A percentile compares a stretch with the other conserved stretches of the same genome.
Conservation (phyloP, 2,888 invertebrate species). For the Lithophane semibrunnea region DNA sequence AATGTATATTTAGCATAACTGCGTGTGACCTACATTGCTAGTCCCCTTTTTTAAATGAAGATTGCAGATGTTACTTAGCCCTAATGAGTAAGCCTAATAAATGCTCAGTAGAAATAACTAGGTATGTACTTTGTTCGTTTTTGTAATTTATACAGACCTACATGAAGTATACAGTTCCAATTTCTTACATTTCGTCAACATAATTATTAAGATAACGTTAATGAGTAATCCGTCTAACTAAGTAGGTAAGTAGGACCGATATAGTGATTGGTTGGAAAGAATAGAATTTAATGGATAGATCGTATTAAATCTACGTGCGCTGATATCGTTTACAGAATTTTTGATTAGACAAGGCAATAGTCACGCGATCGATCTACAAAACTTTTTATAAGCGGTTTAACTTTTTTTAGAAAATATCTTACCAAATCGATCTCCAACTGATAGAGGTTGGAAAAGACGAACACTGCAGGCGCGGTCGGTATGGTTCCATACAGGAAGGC, state of each 20-base stretch:
- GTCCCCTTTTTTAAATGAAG: neutral
- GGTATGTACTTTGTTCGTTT: neutral
- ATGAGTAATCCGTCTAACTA: slow-evolving; percentile 12
- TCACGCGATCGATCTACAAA: slow-evolving; percentile 6
- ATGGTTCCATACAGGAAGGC: slow-evolving; percentile 99
- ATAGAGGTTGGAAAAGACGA: slow-evolving; percentile 97
- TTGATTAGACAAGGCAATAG: slow-evolving; percentile 27
- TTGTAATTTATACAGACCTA: neutral
- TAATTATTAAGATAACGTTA: neutral
- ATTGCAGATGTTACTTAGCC: neutral
- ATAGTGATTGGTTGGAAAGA: neutral
- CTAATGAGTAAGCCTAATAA: neutral
- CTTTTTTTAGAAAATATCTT: slow-evolving; percentile 66
- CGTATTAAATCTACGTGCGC: neutral
- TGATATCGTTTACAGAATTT: slow-evolving; percentile 21
- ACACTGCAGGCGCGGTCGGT: slow-evolving; percentile 98
- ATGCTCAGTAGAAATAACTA: neutral
- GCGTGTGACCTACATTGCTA: neutral
- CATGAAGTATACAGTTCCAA: neutral
- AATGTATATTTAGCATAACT: neutral
- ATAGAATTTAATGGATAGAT: slow-evolving; percentile 15
- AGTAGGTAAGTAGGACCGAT: neutral
- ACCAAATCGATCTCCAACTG: slow-evolving; percentile 96
- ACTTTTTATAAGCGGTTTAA: neutral
- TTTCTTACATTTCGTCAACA: neutral